phyloP scores from a whole-genome alignment of 2,797 vertebrate species.

The Trachops cirrhosus region DNA sequence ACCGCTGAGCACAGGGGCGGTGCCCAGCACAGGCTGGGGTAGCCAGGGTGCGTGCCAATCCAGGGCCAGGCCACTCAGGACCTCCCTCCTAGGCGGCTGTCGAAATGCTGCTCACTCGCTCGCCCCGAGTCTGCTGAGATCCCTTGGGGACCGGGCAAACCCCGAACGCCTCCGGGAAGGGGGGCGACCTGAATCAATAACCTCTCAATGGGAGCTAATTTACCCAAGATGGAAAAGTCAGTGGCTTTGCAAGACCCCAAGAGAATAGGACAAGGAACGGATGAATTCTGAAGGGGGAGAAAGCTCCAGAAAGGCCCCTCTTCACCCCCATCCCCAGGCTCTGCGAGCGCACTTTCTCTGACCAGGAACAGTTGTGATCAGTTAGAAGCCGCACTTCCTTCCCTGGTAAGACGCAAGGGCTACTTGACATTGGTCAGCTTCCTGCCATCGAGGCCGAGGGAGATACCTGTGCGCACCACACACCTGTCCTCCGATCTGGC shows the following conservation, averaged over 20 bases:
- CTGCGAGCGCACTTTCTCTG: background rate
- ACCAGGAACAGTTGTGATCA: background rate
- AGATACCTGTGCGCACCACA: background rate
- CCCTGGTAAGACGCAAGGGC: background rate
- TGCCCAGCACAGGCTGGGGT: background rate
- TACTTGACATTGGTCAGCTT: background rate
- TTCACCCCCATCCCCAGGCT: background rate
- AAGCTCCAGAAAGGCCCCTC: background rate
- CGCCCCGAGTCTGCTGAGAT: accelerated
- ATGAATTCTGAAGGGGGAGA: background rate
- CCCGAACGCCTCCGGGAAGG: background rate
- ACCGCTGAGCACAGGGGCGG: background rate
- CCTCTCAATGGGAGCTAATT: background rate
- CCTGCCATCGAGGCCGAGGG: background rate
- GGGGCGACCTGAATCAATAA: background rate
- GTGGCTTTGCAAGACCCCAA: background rate
- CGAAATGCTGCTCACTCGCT: background rate
- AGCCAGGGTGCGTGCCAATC: background rate
- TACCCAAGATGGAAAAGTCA: background rate
- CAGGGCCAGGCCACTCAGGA: background rate
- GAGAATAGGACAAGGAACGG: background rate
- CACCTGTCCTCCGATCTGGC: background rate
- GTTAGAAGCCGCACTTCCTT: background rate
- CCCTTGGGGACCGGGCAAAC: background rate
- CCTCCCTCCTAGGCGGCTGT: background rate